These are phyloP conservation scores for Choloepus hoffmanni DNA, from an alignment of 2,113 vertebrate genomes.

Conservation along the genomic window DNA sequence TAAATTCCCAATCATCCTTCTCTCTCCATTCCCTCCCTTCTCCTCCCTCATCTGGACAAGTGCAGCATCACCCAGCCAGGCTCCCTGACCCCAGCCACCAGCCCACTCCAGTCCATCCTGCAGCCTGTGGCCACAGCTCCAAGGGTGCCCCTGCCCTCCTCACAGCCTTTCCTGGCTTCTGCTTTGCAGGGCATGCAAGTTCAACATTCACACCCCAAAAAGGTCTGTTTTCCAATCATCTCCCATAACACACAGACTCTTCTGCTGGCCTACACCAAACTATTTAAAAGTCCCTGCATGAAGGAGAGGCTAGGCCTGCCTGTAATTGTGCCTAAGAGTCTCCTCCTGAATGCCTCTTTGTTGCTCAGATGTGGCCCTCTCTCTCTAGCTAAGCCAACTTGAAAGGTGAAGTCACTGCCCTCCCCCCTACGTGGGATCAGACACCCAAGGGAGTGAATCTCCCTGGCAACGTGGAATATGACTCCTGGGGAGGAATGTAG, in stretches of 20 bases:
- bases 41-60: neutral
- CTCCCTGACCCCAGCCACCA: neutral
- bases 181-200: neutral
- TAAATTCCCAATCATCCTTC: neutral
- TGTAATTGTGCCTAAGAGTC: too few relatives aligned
- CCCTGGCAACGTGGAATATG: too few relatives aligned
- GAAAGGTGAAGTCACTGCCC: too few relatives aligned
- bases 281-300: neutral
- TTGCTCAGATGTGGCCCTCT: too few relatives aligned
- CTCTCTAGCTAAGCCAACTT: too few relatives aligned
- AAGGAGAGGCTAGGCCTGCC: too few relatives aligned
- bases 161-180: neutral
- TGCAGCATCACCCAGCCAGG: fast-evolving
- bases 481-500: too few relatives aligned
- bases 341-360: too few relatives aligned
- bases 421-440: too few relatives aligned
- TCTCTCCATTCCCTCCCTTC: neutral
- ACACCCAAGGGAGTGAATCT: too few relatives aligned
- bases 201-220: neutral
- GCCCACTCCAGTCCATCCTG: neutral
- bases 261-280: neutral
- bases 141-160: too few relatives aligned
- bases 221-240: neutral
- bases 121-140: neutral
- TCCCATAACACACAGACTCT: neutral